phyloP scores from a whole-genome alignment of 2,888 invertebrate genomes.

The Acleris emargana region DNA sequence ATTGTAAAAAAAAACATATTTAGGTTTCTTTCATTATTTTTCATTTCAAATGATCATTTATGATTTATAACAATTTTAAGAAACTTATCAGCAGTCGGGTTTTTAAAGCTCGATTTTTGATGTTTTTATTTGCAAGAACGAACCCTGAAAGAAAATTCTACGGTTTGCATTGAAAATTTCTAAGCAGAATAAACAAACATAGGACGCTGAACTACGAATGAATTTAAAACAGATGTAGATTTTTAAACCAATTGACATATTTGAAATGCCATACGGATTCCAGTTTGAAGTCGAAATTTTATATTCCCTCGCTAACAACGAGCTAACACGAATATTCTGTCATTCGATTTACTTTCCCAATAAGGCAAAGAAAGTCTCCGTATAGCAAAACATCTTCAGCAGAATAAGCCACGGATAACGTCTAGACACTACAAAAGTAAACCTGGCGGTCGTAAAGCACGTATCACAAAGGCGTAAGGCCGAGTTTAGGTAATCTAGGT shows the following conservation, averaged over 20 bases:
- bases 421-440: conserved; percentile 56
- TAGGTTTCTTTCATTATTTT: too few relatives aligned
- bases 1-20: too few relatives aligned
- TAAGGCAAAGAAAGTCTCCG: conserved; percentile 67
- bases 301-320: conserved; percentile 61
- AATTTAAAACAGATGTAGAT: conserved; percentile 46
- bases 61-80: too few relatives aligned
- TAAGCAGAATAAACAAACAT: conserved; percentile 1
- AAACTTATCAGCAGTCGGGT: too few relatives aligned
- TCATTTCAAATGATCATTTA: too few relatives aligned
- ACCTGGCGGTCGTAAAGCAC: conserved; percentile 44
- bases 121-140: too few relatives aligned
- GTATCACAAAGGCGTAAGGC: conserved; percentile 54
- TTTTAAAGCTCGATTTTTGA: too few relatives aligned
- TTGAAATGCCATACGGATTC: conserved; percentile 54
- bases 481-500: conserved; percentile 47
- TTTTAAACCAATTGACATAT: conserved; percentile 59
- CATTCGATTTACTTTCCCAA: conserved; percentile 68
- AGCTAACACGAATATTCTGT: conserved; percentile 61
- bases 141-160: not conserved
- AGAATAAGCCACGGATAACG: conserved; percentile 49
- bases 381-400: conserved; percentile 73
- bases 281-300: conserved; percentile 23
- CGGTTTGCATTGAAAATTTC: not conserved
- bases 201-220: conserved; percentile 7